phyloP scores from a whole-genome alignment of 2,113 vertebrate species.

The Hippocampus zosterae region DNA sequence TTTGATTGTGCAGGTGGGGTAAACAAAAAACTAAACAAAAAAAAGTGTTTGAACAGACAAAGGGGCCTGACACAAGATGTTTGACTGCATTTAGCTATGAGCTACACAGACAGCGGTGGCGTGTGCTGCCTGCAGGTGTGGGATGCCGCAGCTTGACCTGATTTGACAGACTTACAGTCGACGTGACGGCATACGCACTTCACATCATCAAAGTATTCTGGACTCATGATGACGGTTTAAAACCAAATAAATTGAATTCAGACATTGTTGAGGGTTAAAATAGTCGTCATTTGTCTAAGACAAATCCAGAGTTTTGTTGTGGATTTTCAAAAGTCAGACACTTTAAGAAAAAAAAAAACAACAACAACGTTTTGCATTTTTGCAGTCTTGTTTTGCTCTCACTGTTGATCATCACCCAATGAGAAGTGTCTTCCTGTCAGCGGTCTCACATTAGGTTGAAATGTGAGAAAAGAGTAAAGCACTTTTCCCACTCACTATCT shows the following conservation, averaged over 20 bases:
- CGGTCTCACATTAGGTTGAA: not conserved
- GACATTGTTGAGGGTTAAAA: conserved; percentile 17
- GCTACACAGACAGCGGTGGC: conserved; percentile 43
- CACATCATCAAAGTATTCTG: not conserved
- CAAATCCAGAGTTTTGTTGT: conserved; percentile 1
- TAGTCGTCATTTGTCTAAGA: not conserved
- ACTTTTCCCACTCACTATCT: not conserved
- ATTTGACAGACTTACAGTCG: conserved; percentile 49
- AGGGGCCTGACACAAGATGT: conserved; percentile 29
- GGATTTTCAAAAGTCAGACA: no score
- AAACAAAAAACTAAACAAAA: not conserved
- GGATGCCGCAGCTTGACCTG: conserved; percentile 40
- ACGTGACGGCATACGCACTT: conserved; percentile 18
- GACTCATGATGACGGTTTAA: conserved; percentile 27
- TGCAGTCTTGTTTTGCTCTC: conserved; percentile 12
- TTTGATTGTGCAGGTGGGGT: not conserved
- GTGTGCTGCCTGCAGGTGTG: conserved; percentile 44
- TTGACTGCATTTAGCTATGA: conserved; percentile 39
- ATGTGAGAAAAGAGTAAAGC: not conserved
- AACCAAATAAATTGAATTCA: conserved; percentile 21
- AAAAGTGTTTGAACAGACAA: conserved; percentile 16
- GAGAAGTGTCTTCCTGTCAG: no score
- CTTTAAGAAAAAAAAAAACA: no score
- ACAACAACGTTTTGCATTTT: not conserved
- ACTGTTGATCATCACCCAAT: conserved; percentile 1